phyloP scores from a whole-genome alignment of 2,888 invertebrate genomes.

The Xestobium rufovillosum region DNA sequence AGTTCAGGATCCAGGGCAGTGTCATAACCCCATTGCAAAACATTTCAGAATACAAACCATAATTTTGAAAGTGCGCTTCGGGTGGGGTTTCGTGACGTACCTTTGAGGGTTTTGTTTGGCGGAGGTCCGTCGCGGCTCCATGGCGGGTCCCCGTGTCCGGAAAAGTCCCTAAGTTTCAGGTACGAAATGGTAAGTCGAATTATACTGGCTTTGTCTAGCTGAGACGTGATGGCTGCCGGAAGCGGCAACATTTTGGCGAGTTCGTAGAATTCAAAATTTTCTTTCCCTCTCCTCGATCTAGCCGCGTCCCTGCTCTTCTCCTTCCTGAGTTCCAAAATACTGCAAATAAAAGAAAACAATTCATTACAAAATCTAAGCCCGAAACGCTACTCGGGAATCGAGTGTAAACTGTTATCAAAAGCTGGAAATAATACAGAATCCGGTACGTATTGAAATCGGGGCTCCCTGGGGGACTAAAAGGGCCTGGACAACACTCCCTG shows the following conservation, averaged over 20 bases:
- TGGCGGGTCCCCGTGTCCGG: slow-evolving; percentile 91
- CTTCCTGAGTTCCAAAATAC: slow-evolving; percentile 87
- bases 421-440: background rate
- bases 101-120: slow-evolving; percentile 73
- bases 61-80: background rate
- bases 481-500: slow-evolving; percentile 40
- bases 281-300: slow-evolving; percentile 83
- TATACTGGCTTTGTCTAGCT: slow-evolving; percentile 92
- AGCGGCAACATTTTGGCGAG: slow-evolving; percentile 89
- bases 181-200: slow-evolving; percentile 94
- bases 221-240: slow-evolving; percentile 86
- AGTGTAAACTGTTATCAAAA: too few species aligned
- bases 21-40: slow-evolving; percentile 24
- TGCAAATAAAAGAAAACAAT: slow-evolving; percentile 52
- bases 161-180: slow-evolving; percentile 90
- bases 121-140: slow-evolving; percentile 81
- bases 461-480: slow-evolving; percentile 35
- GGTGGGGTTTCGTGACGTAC: too few species aligned
- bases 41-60: background rate
- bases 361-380: too few species aligned
- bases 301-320: slow-evolving; percentile 93
- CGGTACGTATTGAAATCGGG: slow-evolving; percentile 39
- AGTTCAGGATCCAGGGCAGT: slow-evolving; percentile 32
- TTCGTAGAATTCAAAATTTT: slow-evolving; percentile 95
- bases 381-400: too few species aligned